phyloP scores from a whole-genome alignment of 2,888 invertebrate species.

The Leptinotarsa rubiginosa region DNA sequence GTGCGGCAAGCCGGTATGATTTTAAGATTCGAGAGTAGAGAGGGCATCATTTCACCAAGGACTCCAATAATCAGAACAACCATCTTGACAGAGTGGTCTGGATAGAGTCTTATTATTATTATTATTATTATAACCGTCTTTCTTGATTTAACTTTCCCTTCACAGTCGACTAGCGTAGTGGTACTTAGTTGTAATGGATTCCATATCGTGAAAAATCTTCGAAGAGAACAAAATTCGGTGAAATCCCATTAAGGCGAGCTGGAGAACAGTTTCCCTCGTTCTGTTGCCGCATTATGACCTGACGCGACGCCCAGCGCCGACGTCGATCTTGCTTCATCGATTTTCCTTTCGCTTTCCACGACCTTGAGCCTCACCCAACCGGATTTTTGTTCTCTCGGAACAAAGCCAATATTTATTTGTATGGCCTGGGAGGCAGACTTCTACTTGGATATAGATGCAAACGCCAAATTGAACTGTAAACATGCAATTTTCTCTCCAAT shows the following conservation, averaged over 20 bases:
- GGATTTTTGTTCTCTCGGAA: slow-evolving; percentile 53
- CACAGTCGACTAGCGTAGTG: no score
- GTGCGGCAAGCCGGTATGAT: no score
- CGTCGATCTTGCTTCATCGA: slow-evolving; percentile 48
- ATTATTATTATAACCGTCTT: no score
- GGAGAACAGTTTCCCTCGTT: slow-evolving; percentile 9
- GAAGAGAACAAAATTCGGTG: not conserved
- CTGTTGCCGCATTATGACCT: not conserved
- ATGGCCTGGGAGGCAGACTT: not conserved
- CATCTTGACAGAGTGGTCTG: no score
- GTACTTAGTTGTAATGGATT: no score
- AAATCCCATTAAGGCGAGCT: not conserved
- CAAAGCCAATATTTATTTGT: slow-evolving; percentile 27
- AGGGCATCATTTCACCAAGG: no score
- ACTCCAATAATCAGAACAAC: no score
- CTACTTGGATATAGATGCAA: slow-evolving; percentile 4
- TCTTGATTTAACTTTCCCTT: no score
- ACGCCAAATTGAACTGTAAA: not conserved
- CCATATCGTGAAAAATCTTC: not conserved
- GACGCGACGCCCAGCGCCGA: slow-evolving; percentile 23
- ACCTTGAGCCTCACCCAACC: slow-evolving; percentile 56
- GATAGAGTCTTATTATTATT: no score
- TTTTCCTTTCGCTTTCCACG: slow-evolving; percentile 55
- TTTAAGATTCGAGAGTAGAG: no score
- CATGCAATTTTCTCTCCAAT: not conserved